Base-by-base conservation (phyloP, 1,140 invertebrate genomes). In the Scaptomyza montana region DNA sequence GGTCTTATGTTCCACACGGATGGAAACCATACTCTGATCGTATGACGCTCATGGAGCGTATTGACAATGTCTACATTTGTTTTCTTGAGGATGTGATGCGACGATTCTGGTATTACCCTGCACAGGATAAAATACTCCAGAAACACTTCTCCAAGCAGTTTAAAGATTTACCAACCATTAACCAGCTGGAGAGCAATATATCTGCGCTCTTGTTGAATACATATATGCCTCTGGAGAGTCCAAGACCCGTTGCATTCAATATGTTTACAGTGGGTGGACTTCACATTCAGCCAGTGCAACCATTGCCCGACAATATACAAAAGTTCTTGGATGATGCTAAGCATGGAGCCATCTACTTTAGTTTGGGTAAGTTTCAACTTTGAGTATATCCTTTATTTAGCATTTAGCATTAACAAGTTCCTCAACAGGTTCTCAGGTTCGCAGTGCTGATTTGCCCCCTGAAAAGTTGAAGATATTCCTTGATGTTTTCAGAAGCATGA, bases 321-420 rank as follows among this genome's bases (percentile, higher is more conserved):
- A 68, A 76, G n/a, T 92, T 91, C 54, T 50, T 93, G 5, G 93
- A 93, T 65, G 86, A 77, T 1, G 92, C 94, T 0, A 77, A 70
- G 2, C 59, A 94, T 49, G 94, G 94, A 4, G 93, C 93, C 8
- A 93, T 95, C 4, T 94, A 93, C 69, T 93, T 95, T 41, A 94
- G 93, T 74, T 71, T 94, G 36, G 94, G 94, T 68, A 64, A 45
- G 61, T 41, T 49, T n/a, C 2, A 16, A 16, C 16, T 16, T 16
- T 16, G 16, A 16, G 16, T 16, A 16, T 1, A 16, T 16, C 0
- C 16, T 1, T 16, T 1, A 16, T 16, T 16, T 16, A 1, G 1
- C 16, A 16, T 16, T 16, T n/a, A n/a, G 16, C 16, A n/a, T 16
- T 16, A 16, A 16, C 21, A 43, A 12, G 8, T 49, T 50, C 4